Evolutionary conservation across 1,140 invertebrate genomes (phyloP).

Genomic region (Pseudomyrmex pallidus): DNA sequence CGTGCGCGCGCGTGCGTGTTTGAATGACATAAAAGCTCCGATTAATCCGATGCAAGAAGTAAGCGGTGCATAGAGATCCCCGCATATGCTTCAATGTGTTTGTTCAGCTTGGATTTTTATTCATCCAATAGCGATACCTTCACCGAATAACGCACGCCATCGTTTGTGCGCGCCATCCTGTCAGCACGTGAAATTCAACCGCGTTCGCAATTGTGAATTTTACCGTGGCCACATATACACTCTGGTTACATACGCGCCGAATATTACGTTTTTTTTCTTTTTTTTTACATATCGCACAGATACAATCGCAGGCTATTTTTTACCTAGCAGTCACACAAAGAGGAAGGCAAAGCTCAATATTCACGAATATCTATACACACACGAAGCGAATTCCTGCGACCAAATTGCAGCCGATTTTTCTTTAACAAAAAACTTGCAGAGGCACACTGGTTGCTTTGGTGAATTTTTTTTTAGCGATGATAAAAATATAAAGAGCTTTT

Average conservation of each 20-base stretch:
- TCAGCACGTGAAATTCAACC: conserved; percentile 56
- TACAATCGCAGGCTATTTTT: conserved; percentile 39
- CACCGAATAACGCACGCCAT: conserved; percentile 54
- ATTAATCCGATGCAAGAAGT: conserved; percentile 57
- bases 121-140: conserved; percentile 48
- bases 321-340: not conserved
- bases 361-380: not conserved
- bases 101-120: conserved; percentile 60
- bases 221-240: conserved; percentile 16
- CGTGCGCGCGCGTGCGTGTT: not conserved
- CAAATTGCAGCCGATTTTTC: conserved; percentile 11
- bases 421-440: not conserved
- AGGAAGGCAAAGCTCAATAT: not conserved
- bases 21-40: conserved; percentile 24
- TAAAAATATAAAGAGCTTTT: not conserved
- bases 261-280: conserved; percentile 49
- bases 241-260: conserved; percentile 27
- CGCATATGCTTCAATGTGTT: conserved; percentile 38
- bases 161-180: conserved; percentile 52
- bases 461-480: not conserved
- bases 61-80: conserved; percentile 36
- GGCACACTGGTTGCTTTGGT: not conserved
- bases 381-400: not conserved
- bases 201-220: conserved; percentile 51
- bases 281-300: conserved; percentile 1